Evolutionary conservation across 2,113 vertebrate genomes (phyloP), one percentile per base, ranked within the genome.

Genomic region (Oophaga pumilio): DNA sequence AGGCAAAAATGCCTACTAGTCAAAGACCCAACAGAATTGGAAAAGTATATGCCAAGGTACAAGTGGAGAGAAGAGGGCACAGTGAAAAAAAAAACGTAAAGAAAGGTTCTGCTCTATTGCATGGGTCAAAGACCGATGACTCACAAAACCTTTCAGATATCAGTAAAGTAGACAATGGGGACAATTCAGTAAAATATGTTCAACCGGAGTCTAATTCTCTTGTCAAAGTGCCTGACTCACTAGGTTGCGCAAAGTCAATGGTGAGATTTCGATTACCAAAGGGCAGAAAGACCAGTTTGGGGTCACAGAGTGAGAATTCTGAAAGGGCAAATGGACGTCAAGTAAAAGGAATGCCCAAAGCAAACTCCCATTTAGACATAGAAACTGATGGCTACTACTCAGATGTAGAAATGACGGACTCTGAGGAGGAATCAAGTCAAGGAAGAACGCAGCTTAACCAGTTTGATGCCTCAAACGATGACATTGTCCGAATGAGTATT

Each of bases 341-440:
- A 82, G 85, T 66, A 43, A 85, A 91, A n/a, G 87, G 96, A 85
- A 91, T 89, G 88, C 87, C 92, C 6, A 91, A 95, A 90, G 93
- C 94, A 91, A 89, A 90, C n/a, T 89, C 95, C 62, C 92, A 94
- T 50, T 95, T 96, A 71, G 96, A 97, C 24, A 57, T 94, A 0
- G 96, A 97, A 91, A 96, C 96, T 56, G 97, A 98, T 53, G 96
- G 97, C 80, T 98, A 97, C 93, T 98, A 96, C 93, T 97, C 97
- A 1, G 98, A 99, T 4, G 96, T 94, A 0, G 97, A 98, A 92
- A 97, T 96, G 94, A 98, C 97, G 74, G 96, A 98, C 92, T 95
- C 94, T 0, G 97, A 98, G 6, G 96, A 95, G 88, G 80, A 96
- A 0, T 89, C 90, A 33, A 88, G 94, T 68, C n/a, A 93, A 28